phyloP scores from a whole-genome alignment of 2,113 vertebrate genomes.

The Ammodytes dubius region DNA sequence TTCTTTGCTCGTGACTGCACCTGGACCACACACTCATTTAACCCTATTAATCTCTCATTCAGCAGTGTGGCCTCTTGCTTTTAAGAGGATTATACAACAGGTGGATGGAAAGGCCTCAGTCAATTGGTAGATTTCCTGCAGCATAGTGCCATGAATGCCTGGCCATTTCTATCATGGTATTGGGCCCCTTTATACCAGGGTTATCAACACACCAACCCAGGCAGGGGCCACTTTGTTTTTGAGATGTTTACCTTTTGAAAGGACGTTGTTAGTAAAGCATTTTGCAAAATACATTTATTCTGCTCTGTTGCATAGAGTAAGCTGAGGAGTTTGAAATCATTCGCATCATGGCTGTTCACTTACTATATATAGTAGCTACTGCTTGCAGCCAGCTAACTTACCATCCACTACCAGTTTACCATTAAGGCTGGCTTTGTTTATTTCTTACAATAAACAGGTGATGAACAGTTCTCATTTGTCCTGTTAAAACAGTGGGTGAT shows the following conservation, averaged over 20 bases:
- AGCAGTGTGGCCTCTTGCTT: constrained; percentile 24
- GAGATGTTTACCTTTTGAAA: too few relatives aligned
- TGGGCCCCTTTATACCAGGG: not conserved
- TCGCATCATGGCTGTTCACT: not conserved
- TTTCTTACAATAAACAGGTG: too few relatives aligned
- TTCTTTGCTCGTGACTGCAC: constrained; percentile 19
- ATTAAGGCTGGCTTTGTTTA: not conserved
- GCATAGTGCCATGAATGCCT: not conserved
- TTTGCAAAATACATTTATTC: not conserved
- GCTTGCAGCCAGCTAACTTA: not conserved
- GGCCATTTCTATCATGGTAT: not conserved
- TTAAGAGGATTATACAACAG: constrained; percentile 73
- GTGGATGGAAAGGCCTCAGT: constrained; percentile 58
- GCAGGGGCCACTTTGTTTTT: not conserved
- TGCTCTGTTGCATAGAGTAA: not conserved
- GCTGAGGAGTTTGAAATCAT: not conserved
- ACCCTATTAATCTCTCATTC: constrained; percentile 66
- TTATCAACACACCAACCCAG: too few relatives aligned
- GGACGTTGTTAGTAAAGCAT: too few relatives aligned
- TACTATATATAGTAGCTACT: not conserved
- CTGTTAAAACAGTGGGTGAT: too few relatives aligned
- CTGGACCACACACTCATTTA: constrained; percentile 49
- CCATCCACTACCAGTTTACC: not conserved
- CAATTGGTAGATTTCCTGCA: not conserved
- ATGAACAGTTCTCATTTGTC: too few relatives aligned